These are phyloP conservation scores for Steatocranus sp. DNA, from an alignment of 2,797 vertebrate genomes.

Conservation along the genomic window DNA sequence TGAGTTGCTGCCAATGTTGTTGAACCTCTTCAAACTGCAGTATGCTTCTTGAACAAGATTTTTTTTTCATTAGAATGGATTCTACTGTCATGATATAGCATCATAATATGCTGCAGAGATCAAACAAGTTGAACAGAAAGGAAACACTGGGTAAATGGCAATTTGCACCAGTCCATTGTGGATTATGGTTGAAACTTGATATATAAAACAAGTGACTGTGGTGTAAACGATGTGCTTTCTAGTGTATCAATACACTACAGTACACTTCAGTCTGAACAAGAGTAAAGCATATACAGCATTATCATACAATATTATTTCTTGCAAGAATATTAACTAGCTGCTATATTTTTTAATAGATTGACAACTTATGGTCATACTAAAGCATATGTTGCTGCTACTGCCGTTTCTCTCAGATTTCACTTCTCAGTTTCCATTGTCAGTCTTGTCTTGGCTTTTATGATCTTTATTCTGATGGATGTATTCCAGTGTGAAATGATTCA, in stretches of 20 bases:
- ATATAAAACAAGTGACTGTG: slow-evolving; percentile 19
- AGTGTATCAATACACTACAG: slow-evolving; percentile 42
- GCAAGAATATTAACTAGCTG: slow-evolving; percentile 55
- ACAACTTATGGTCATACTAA: slow-evolving; percentile 48
- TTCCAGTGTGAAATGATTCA: slow-evolving; percentile 70
- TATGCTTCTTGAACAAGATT: not conserved
- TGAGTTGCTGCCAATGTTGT: not conserved
- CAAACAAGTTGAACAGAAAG: not conserved
- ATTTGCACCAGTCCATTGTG: slow-evolving; percentile 9
- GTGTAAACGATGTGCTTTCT: slow-evolving; percentile 38
- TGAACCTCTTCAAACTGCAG: not conserved
- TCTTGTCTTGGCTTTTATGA: slow-evolving; percentile 59
- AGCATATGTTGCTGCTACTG: slow-evolving; percentile 57
- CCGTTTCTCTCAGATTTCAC: slow-evolving; percentile 59
- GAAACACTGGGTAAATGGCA: slow-evolving; percentile 5
- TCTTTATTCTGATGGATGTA: slow-evolving; percentile 67
- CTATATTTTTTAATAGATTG: slow-evolving; percentile 50
- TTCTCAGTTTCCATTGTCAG: slow-evolving; percentile 68
- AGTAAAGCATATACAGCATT: slow-evolving; percentile 18
- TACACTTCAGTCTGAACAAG: slow-evolving; percentile 35
- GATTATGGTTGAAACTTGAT: slow-evolving; percentile 52
- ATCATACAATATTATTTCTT: slow-evolving; percentile 49
- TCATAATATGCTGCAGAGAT: not conserved
- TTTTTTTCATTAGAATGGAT: not conserved
- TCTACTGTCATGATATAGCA: not conserved